phyloP scores from a whole-genome alignment of 2,888 invertebrate species.

The Bhutanitis thaidina region DNA sequence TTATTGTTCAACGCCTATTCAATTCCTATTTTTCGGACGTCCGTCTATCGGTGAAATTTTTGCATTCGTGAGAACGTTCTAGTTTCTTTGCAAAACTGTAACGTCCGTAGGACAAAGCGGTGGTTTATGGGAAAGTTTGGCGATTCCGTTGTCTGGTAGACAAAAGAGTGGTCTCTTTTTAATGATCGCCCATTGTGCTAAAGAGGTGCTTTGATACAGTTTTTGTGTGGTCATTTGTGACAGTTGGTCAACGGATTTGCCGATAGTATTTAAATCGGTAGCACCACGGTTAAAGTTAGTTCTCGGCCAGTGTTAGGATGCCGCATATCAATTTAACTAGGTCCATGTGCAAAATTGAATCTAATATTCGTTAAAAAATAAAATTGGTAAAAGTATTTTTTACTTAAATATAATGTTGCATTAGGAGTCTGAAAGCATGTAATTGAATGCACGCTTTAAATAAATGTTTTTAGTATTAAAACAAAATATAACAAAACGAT shows the following conservation, averaged over 20 bases:
- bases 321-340: not conserved
- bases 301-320: slow-evolving; percentile 1
- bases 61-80: slow-evolving; percentile 76
- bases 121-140: slow-evolving; percentile 62
- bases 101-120: slow-evolving; percentile 53
- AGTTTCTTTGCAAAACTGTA: slow-evolving; percentile 77
- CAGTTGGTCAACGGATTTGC: slow-evolving; percentile 75
- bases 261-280: slow-evolving; percentile 66
- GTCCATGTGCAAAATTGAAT: not conserved
- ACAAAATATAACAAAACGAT: too few relatives aligned
- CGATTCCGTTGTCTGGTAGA: slow-evolving; percentile 54
- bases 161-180: slow-evolving; percentile 75
- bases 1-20: slow-evolving; percentile 63
- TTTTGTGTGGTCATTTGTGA: slow-evolving; percentile 63
- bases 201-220: slow-evolving; percentile 62
- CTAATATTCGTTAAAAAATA: too few relatives aligned
- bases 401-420: too few relatives aligned
- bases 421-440: too few relatives aligned
- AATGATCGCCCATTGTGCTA: slow-evolving; percentile 73
- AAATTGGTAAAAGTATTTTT: too few relatives aligned
- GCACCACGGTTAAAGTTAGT: slow-evolving; percentile 41
- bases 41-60: slow-evolving; percentile 71
- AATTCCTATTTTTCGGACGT: slow-evolving; percentile 52
- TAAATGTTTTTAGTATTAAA: too few relatives aligned
- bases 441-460: too few relatives aligned